Conservation (phyloP, 2,113 vertebrate genomes). For the Podocnemis expansa region DNA sequence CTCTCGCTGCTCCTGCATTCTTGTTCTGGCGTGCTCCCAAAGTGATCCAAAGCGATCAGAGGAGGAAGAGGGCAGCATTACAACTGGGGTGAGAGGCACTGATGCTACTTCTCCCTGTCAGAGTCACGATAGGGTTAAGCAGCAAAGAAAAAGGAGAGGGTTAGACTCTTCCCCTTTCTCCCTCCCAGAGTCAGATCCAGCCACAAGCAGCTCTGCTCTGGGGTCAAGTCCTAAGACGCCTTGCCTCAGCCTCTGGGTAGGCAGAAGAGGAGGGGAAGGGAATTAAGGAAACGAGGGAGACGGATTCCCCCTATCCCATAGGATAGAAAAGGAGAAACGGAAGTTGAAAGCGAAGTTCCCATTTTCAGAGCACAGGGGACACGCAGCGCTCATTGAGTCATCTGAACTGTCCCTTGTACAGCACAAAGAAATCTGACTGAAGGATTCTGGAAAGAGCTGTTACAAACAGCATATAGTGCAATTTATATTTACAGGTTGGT, state of each 20-base stretch:
- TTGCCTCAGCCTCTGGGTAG: conserved; percentile 65
- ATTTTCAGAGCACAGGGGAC: not conserved
- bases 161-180: conserved; percentile 2
- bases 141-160: conserved; percentile 42
- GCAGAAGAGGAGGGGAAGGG: conserved; percentile 42
- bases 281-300: not conserved
- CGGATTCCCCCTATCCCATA: not conserved
- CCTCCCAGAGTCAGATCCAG: conserved; percentile 59
- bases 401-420: not conserved
- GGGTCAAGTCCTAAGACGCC: conserved; percentile 79
- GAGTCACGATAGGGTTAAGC: conserved; percentile 63
- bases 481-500: not conserved
- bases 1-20: conserved; percentile 33
- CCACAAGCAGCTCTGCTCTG: conserved; percentile 64
- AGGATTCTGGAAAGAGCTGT: conserved; percentile 43
- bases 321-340: not conserved
- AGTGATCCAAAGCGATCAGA: conserved; percentile 10
- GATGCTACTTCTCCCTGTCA: not conserved
- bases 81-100: conserved; percentile 6
- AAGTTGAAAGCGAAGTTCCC: conserved; percentile 7
- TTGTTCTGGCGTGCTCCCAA: conserved; percentile 31
- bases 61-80: conserved; percentile 31
- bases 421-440: not conserved
- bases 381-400: not conserved
- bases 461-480: not conserved